Percentiles rank a stretch among this genome's conserved stretches.
These are phyloP conservation scores for Planiliza haematocheilus DNA, from an alignment of 2,113 vertebrate genomes.

Conservation along the genomic window DNA sequence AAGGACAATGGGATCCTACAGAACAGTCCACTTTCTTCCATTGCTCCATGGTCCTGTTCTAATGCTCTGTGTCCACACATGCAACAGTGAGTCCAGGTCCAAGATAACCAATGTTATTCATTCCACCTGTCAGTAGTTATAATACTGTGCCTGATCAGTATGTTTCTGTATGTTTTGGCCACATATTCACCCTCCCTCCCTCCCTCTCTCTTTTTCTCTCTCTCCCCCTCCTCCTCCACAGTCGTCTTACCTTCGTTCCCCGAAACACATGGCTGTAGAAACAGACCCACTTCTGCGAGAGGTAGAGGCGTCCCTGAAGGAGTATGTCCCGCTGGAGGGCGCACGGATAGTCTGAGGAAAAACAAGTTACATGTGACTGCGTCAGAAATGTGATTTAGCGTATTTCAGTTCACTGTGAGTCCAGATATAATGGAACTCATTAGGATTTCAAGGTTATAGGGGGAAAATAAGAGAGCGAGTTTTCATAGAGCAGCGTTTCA, in stretches of 20 bases:
- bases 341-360: slow-evolving; percentile 88
- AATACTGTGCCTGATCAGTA: no score
- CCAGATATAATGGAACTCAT: not conserved
- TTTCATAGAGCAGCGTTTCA: no score
- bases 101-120: no score
- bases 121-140: no score
- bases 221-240: not conserved
- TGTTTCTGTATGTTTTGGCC: not conserved
- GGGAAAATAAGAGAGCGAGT: no score
- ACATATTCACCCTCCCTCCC: not conserved
- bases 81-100: no score
- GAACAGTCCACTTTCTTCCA: no score
- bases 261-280: slow-evolving; percentile 97
- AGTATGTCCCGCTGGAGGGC: slow-evolving; percentile 95
- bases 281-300: slow-evolving; percentile 93
- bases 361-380: slow-evolving; percentile 4
- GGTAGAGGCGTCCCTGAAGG: slow-evolving; percentile 92
- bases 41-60: no score
- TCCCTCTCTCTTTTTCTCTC: no score
- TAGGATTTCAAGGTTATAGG: no score
- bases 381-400: not conserved
- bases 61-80: no score
- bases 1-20: no score
- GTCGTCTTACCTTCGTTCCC: slow-evolving; percentile 88
- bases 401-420: not conserved